A percentile compares a stretch with the other conserved stretches of the same genome.
These are phyloP conservation scores for Rhamphomyia laevipes DNA, from an alignment of 2,888 invertebrate species.

Conservation along the genomic window DNA sequence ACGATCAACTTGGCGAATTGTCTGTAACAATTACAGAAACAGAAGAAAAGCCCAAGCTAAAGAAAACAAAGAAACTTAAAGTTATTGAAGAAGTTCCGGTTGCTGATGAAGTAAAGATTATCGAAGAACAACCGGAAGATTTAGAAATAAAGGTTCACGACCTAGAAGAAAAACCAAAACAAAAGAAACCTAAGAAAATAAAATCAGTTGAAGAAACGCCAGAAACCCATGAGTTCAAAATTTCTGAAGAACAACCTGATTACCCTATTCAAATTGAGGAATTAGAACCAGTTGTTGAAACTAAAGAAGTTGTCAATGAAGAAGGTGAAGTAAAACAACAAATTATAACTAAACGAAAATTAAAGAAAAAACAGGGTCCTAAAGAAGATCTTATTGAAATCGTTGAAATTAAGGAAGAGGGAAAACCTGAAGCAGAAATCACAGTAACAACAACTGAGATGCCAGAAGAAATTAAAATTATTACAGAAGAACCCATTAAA, in stretches of 20 bases:
- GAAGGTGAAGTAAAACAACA: slow-evolving; percentile 25
- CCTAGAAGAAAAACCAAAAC: slow-evolving; percentile 13
- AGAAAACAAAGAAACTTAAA: slow-evolving; percentile 19
- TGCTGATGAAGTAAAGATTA: slow-evolving; percentile 33
- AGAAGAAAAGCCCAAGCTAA: slow-evolving; percentile 15
- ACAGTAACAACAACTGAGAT: slow-evolving; percentile 28
- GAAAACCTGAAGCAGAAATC: slow-evolving; percentile 36
- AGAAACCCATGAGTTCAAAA: slow-evolving; percentile 23
- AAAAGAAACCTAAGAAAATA: slow-evolving; percentile 40
- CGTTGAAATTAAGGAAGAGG: slow-evolving; percentile 33
- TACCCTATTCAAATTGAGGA: slow-evolving; percentile 27
- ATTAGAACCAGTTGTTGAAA: slow-evolving; percentile 30
- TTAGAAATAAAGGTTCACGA: slow-evolving; percentile 23
- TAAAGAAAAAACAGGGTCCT: slow-evolving; percentile 35
- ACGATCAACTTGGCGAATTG: slow-evolving; percentile 14
- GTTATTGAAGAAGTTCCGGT: slow-evolving; percentile 22
- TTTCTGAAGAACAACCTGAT: slow-evolving; percentile 7
- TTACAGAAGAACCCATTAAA: slow-evolving; percentile 19
- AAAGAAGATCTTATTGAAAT: slow-evolving; percentile 39
- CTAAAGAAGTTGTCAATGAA: slow-evolving; percentile 31
- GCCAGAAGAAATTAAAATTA: slow-evolving; percentile 23
- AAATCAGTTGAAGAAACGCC: slow-evolving; percentile 21
- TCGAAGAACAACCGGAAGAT: slow-evolving; percentile 17
- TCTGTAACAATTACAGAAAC: slow-evolving; percentile 26
- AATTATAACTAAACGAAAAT: slow-evolving; percentile 29